Percentiles rank a stretch among this genome's conserved stretches.
phyloP scores from a whole-genome alignment of 1,140 invertebrate species.

The Elymnias hypermnestra region DNA sequence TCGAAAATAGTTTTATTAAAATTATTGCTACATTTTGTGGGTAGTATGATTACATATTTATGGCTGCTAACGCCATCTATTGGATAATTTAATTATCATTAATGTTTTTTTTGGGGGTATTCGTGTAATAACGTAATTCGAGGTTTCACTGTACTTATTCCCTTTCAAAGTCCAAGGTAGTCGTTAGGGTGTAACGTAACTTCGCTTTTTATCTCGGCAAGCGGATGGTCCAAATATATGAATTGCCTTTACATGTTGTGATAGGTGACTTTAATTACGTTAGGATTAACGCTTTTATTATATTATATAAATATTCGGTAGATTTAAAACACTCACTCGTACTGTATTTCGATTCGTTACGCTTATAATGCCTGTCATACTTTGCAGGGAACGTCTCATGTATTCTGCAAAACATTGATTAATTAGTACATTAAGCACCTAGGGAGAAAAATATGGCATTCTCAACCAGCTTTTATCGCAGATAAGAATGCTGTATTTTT shows the following conservation, averaged over 20 bases:
- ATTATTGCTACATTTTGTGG: no score
- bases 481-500: no score
- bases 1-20: no score
- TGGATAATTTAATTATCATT: no score
- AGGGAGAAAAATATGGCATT: no score
- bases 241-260: conserved; percentile 69
- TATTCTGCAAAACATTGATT: conserved; percentile 14
- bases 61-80: no score
- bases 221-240: conserved; percentile 61
- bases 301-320: conserved; percentile 22
- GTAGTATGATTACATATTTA: no score
- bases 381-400: conserved; percentile 7
- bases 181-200: conserved; percentile 11
- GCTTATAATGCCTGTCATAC: conserved; percentile 10
- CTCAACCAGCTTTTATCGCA: not conserved
- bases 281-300: conserved; percentile 32
- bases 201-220: conserved; percentile 43
- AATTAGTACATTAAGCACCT: no score
- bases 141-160: not conserved
- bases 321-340: conserved; percentile 20
- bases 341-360: conserved; percentile 9
- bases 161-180: conserved; percentile 8
- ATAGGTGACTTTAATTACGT: conserved; percentile 56
- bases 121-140: not conserved
- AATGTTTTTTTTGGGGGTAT: no score